phyloP scores from a whole-genome alignment of 2,797 vertebrate genomes.

The Neostethus bicornis region DNA sequence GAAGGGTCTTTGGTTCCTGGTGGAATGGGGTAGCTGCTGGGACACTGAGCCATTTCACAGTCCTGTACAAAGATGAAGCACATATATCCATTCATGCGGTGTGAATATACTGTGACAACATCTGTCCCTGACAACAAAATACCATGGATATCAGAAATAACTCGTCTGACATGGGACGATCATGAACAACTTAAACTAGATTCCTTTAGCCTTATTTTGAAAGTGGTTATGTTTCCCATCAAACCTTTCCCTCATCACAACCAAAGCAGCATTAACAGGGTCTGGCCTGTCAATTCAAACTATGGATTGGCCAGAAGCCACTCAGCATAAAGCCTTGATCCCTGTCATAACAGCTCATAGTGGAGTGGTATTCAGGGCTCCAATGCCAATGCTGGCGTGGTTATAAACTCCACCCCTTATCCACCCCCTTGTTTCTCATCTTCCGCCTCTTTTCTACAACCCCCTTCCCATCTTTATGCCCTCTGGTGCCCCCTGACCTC shows the following conservation, averaged over 20 bases:
- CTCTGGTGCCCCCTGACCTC: slow-evolving; percentile 72
- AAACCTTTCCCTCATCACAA: slow-evolving; percentile 53
- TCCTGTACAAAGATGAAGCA: slow-evolving; percentile 81
- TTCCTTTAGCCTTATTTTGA: slow-evolving; percentile 54
- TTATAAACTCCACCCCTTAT: slow-evolving; percentile 72
- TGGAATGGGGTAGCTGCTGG: slow-evolving; percentile 78
- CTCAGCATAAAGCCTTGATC: slow-evolving; percentile 79
- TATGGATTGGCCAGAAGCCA: slow-evolving; percentile 80
- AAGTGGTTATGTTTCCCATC: slow-evolving; percentile 66
- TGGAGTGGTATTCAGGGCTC: slow-evolving; percentile 77
- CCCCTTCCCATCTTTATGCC: slow-evolving; percentile 37
- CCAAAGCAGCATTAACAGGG: slow-evolving; percentile 73
- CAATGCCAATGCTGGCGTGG: slow-evolving; percentile 77
- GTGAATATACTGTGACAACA: slow-evolving; percentile 65
- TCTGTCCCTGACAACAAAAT: slow-evolving; percentile 52
- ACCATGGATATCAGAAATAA: slow-evolving; percentile 53
- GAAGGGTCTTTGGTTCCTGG: slow-evolving; percentile 82
- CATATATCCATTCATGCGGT: slow-evolving; percentile 59
- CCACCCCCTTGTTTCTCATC: slow-evolving; percentile 65
- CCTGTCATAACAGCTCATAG: slow-evolving; percentile 82
- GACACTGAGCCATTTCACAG: slow-evolving; percentile 91
- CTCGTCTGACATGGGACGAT: slow-evolving; percentile 39
- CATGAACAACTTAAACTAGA: slow-evolving; percentile 37
- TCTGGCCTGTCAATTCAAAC: slow-evolving; percentile 75
- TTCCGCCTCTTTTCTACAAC: slow-evolving; percentile 64